Base-by-base conservation (phyloP, 2,113 vertebrate genomes). In the Leiothrix lutea region DNA sequence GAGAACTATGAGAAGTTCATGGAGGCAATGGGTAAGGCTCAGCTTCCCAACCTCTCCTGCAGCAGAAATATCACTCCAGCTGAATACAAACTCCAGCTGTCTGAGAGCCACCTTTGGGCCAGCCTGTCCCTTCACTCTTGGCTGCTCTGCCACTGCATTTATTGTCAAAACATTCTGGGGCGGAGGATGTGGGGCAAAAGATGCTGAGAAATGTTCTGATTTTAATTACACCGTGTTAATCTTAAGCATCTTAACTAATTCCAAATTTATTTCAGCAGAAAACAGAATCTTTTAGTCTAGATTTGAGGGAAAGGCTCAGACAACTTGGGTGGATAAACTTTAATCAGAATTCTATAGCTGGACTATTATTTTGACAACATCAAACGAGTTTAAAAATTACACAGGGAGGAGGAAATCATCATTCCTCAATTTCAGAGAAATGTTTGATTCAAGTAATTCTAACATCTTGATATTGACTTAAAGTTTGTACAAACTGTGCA, bases 1-100 rank as follows among this genome's bases (percentile, higher is more conserved):
- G 99, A 99, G 36, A 99, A 99, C 97, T 99, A 99, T 62, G 98
- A 99, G 50, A 98, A 99, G 91, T 99, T 99, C 96, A 98, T 99
- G 99, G 99, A 99, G 82, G 51, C 97, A 19, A 98, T 99, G 99
- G 99, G 99, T 99, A 98, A 99, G 98, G 88, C 44, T 81, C 40
- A 26, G 15, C 50, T 82, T 82, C 95, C 36, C 47, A 86, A 12
- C 53, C 20, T 21, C 21, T 71, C 57, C 65, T 77, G 35, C 47
- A 40, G 51, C 31, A 70, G 28, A 24, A 62, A 51, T 7, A 16
- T 2, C n/a, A 6, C 15, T 42, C 9, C 24, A 45, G 35, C 11
- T 26, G 44, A 60, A 38, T 1, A 28, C 42, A 38, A 40, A 51
- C 35, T 50, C 1, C 0, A 42, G 38, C 11, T 65, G n/a, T 2